Base-by-base conservation (phyloP, 1,140 invertebrate genomes). In the Drosophila murphyi region DNA sequence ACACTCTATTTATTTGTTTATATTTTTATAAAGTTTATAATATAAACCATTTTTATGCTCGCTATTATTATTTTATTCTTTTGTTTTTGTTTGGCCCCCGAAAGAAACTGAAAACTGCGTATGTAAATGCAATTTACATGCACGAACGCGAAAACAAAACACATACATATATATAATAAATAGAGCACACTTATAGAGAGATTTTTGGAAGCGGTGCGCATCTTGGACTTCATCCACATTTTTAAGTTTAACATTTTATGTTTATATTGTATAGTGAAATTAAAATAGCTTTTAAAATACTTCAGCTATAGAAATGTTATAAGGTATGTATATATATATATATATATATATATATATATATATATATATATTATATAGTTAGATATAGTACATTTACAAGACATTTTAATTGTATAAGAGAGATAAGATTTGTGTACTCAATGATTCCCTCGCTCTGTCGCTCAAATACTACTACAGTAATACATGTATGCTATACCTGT, bases 381-480 rank as follows among this genome's bases (percentile, higher is more conserved):
- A 80, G 72, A 79, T 82, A 88, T 82, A 87, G 76, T 77, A 86
- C 86, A 89, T 86, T 82, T 90, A 80, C 73, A 86, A 72, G 67
- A 75, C 51, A 60, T 64, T 69, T 68, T 48, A 54, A 45, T 54
- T 74, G 35, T 45, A 68, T 70, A 64, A 47, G 4, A 34, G 20
- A 54, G 67, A 31, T 55, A 31, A 61, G 29, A 43, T 4, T 39
- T 51, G 8, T 61, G 56, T 69, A 52, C 50, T 75, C 60, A 57
- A 72, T 76, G 41, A 72, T 51, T 76, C 54, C 68, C 67, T 64
- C 54, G 55, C 68, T 72, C 68, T 65, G 34, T 56, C 48, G 59
- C 76, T 68, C 70, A 64, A 73, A 62, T 20, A 20, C 10, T 59
- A 59, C 52, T 75, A 71, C 52, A 45, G 65, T 62, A 64, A 59